Base-by-base conservation (phyloP, 2,113 vertebrate genomes). In the Gulo gulo region DNA sequence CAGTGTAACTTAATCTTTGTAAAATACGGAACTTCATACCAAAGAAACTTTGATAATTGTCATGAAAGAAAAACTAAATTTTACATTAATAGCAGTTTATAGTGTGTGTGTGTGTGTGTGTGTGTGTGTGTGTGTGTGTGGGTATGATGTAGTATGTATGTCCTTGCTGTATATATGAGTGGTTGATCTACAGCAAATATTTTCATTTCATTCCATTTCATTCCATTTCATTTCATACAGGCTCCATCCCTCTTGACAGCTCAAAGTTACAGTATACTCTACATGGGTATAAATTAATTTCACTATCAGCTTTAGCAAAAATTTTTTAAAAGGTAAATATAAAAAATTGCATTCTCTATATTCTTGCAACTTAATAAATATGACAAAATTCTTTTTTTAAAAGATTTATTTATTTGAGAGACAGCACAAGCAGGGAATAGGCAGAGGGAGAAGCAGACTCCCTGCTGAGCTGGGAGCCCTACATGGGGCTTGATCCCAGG, bases 171-270 rank as follows among this genome's bases (percentile, higher is more conserved):
- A 47, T 73, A 85, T 67, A 57, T 78, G 45, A 26, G 0, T 71
- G 3, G n/a, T 50, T 96, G 59, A 80, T 83, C 34, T 94, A 59
- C 1, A 92, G 78, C 23, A 92, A 74, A 52, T 92, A 78, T 81
- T 90, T 86, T 83, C 88, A 88, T 76, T 36, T 87, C 88, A 92
- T 81, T 36, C 82, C 88, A 92, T 81, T 36, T 87, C 88, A 92
- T 81, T 36, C 82, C 85, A 92, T 81, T 36, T 87, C 88, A 92
- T 81, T 36, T 87, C 57, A 89, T 18, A 4, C 16, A 71, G 45
- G 7, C 1, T 36, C 20, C 69, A 14, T 36, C 31, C 55, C 11
- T 59, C 31, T 67, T n/a, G 76, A 81, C 52, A 71, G 24, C 8
- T 94, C 23, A 31, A 69, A 29, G 20, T 73, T 96, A 85, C 2